Percentiles rank a stretch among this genome's conserved stretches.
These are phyloP conservation scores for Acanthurus lineatus DNA, from an alignment of 2,797 vertebrate species.

Conservation along the genomic window DNA sequence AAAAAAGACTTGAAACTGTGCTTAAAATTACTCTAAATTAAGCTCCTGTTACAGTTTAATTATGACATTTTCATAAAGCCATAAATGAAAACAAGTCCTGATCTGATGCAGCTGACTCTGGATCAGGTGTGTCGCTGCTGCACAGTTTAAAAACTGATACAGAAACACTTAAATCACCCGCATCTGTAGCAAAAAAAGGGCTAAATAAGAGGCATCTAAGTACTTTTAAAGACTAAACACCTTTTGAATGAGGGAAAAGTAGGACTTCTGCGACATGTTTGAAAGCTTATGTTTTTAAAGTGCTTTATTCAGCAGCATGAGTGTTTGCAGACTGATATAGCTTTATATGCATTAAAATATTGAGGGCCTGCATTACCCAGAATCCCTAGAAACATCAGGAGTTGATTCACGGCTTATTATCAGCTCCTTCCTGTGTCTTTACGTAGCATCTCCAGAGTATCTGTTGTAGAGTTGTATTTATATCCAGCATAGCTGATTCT, in stretches of 20 bases:
- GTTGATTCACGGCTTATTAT: slow-evolving; percentile 3
- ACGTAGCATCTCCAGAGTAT: slow-evolving; percentile 12
- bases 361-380: neutral
- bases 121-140: slow-evolving; percentile 7
- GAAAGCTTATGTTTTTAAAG: too few species aligned
- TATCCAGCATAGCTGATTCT: slow-evolving; percentile 7
- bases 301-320: neutral
- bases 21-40: slow-evolving; percentile 37
- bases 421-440: neutral
- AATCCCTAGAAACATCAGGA: neutral
- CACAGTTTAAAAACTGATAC: neutral
- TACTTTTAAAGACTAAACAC: too few species aligned
- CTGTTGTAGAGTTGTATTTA: slow-evolving; percentile 15
- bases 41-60: slow-evolving; percentile 32
- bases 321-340: neutral
- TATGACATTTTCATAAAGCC: slow-evolving; percentile 27
- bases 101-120: neutral
- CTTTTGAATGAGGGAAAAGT: too few species aligned
- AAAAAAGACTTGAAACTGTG: slow-evolving; percentile 32
- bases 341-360: neutral
- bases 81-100: neutral
- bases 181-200: neutral
- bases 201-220: neutral
- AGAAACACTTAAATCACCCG: neutral
- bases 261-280: too few species aligned